These are phyloP conservation scores for Diarsia mendica DNA, from an alignment of 2,888 invertebrate species.

Conservation along the genomic window DNA sequence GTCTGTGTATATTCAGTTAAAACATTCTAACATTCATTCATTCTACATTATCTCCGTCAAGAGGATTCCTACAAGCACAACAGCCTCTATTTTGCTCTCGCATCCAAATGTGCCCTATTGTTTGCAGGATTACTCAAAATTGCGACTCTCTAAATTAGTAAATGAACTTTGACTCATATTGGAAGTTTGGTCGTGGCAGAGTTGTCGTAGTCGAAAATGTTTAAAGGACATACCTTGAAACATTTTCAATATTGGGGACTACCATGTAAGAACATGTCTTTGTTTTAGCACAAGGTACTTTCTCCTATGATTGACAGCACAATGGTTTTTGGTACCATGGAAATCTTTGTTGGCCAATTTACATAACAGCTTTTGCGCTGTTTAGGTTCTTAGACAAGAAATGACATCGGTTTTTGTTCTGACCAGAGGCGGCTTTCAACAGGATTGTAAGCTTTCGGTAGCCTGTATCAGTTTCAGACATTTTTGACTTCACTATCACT, in stretches of 20 bases:
- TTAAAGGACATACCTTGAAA: no score
- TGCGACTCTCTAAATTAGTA: neutral
- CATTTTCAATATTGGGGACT: constrained; percentile 4
- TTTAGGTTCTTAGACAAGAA: neutral
- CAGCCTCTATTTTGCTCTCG: neutral
- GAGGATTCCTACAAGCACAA: neutral
- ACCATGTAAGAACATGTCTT: constrained; percentile 13
- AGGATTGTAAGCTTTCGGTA: neutral
- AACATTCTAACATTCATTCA: neutral
- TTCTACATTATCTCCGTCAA: neutral
- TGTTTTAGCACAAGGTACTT: constrained; percentile 37
- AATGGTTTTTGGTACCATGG: constrained; percentile 39
- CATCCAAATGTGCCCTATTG: neutral
- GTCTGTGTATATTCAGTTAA: neutral
- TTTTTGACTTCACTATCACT: neutral
- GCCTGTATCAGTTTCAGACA: neutral
- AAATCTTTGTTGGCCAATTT: constrained; percentile 30
- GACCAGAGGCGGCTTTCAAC: no score
- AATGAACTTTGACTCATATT: neutral
- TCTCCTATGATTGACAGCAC: constrained; percentile 54
- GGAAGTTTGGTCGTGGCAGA: neutral
- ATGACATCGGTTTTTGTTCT: neutral
- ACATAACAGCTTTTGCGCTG: constrained; percentile 39
- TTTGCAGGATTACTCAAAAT: neutral
- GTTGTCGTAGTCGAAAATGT: neutral